Evolutionary conservation across 2,888 invertebrate species (phyloP).

Genomic region (Spialia ferax): DNA sequence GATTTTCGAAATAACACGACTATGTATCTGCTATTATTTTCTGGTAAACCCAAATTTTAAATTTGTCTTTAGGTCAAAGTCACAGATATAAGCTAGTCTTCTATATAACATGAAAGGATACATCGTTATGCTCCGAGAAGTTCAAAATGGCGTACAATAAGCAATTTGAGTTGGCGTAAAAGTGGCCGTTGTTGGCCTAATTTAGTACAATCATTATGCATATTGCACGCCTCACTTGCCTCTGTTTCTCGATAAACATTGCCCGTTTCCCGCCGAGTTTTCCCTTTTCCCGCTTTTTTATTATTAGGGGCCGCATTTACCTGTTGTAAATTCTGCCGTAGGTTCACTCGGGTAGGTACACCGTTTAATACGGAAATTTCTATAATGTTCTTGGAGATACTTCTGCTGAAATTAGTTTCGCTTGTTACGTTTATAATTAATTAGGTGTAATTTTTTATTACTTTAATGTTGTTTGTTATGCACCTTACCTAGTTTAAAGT

Average conservation of each 20-base stretch:
- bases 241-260: slow-evolving; percentile 80
- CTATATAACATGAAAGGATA: slow-evolving; percentile 33
- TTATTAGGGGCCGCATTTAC: slow-evolving; percentile 73
- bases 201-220: slow-evolving; percentile 83
- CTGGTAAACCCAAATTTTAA: too few species aligned
- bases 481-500: too few species aligned
- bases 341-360: slow-evolving; percentile 63
- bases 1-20: too few species aligned
- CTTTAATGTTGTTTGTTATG: too few species aligned
- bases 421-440: not conserved
- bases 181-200: slow-evolving; percentile 71
- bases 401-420: slow-evolving; percentile 5
- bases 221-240: slow-evolving; percentile 76
- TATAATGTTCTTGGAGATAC: slow-evolving; percentile 20
- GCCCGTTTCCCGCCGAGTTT: slow-evolving; percentile 67
- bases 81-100: too few species aligned
- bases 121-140: slow-evolving; percentile 48
- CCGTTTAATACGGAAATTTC: slow-evolving; percentile 41
- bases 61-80: too few species aligned
- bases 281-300: slow-evolving; percentile 73
- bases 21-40: too few species aligned
- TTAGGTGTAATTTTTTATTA: not conserved
- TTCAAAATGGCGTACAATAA: slow-evolving; percentile 69
- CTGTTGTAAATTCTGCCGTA: slow-evolving; percentile 68
- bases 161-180: slow-evolving; percentile 73